phyloP scores from a whole-genome alignment of 2,888 invertebrate genomes.

The Papilio demoleus region DNA sequence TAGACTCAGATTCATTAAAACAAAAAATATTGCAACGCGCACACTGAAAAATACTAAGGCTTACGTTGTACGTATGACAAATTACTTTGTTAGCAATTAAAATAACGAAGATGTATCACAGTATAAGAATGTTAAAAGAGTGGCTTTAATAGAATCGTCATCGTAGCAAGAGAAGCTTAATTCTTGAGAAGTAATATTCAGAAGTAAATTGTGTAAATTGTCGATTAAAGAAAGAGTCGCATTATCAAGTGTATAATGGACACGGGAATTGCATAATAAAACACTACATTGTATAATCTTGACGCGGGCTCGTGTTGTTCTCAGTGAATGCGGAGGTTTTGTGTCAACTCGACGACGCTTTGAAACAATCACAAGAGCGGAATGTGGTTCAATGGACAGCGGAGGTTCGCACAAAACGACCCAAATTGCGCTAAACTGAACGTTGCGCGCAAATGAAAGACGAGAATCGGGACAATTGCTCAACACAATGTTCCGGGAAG shows the following conservation, averaged over 20 bases:
- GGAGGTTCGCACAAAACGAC: conserved; percentile 35
- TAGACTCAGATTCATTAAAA: conserved; percentile 14
- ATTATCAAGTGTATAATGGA: not conserved
- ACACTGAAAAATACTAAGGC: conserved; percentile 1
- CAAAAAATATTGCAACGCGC: conserved; percentile 1
- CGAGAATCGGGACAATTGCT: conserved; percentile 39
- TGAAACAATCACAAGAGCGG: conserved; percentile 34
- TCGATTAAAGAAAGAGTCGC: not conserved
- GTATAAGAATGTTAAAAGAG: not conserved
- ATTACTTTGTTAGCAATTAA: too few relatives aligned
- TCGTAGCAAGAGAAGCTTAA: not conserved
- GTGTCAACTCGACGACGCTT: conserved; percentile 19
- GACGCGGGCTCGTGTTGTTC: conserved; percentile 10
- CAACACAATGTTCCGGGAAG: conserved; percentile 38
- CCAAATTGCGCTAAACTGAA: conserved; percentile 37
- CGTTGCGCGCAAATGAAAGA: conserved; percentile 34
- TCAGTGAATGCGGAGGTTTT: conserved; percentile 29
- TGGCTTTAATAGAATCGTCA: not conserved
- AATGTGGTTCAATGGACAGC: conserved; percentile 36
- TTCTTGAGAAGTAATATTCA: not conserved
- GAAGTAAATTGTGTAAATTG: not conserved
- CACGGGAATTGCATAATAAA: conserved; percentile 6
- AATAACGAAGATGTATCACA: not conserved
- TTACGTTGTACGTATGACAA: not conserved
- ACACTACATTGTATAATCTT: conserved; percentile 3